Conservation (phyloP, 2,113 vertebrate species). For the Sander lucioperca region DNA sequence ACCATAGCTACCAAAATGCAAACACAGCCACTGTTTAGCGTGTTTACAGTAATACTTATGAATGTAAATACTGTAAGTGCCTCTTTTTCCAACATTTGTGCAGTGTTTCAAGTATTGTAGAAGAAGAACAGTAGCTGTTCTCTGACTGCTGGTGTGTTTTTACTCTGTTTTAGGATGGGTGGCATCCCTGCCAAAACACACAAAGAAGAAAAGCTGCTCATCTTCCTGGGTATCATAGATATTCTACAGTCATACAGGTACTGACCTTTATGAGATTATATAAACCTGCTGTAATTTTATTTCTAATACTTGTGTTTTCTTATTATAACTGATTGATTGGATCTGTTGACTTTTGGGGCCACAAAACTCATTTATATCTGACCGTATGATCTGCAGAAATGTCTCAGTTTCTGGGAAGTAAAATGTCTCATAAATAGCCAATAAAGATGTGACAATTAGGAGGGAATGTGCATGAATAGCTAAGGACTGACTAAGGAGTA, state of each 20-base stretch:
- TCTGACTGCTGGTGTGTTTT: conserved; percentile 46
- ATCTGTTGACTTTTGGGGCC: not conserved
- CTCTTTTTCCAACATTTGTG: conserved; percentile 62
- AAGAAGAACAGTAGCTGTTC: conserved; percentile 21
- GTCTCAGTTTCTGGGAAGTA: not conserved
- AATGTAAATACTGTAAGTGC: conserved; percentile 50
- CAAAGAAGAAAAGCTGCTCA: conserved; percentile 94
- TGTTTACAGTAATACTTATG: conserved; percentile 45
- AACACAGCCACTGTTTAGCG: conserved; percentile 49
- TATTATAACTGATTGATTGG: not conserved
- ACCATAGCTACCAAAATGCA: conserved; percentile 73
- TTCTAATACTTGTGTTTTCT: not conserved
- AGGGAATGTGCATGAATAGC: not conserved
- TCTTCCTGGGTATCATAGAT: conserved; percentile 98
- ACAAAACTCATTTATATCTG: not conserved
- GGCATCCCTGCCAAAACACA: conserved; percentile 97
- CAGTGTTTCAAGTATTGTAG: conserved; percentile 4
- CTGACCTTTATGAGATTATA: not conserved
- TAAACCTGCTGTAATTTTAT: not conserved
- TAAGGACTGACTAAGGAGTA: not conserved
- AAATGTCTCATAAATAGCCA: not conserved
- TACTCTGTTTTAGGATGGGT: conserved; percentile 90
- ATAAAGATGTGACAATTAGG: not conserved
- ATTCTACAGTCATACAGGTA: conserved; percentile 98
- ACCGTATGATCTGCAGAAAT: not conserved